Evolutionary conservation across 1,140 invertebrate species (phyloP).

Genomic region (Harlomillsia oculata): DNA sequence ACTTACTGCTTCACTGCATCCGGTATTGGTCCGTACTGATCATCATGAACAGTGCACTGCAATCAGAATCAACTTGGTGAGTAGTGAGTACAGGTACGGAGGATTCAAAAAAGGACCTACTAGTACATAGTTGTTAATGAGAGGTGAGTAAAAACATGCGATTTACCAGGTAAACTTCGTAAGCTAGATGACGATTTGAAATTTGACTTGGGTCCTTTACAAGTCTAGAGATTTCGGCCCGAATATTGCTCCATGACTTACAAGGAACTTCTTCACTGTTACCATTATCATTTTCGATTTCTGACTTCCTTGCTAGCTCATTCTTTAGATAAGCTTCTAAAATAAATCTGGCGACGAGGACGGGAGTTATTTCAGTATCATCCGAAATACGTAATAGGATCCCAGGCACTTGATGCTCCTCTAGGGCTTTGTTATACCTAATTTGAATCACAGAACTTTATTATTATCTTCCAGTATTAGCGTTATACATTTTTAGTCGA

Average conservation of each 20-base stretch:
- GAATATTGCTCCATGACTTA: slow-evolving; percentile 8
- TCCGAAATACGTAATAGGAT: slow-evolving; percentile 51
- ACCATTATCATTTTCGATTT: background rate
- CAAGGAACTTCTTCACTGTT: background rate
- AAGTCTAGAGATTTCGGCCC: slow-evolving; percentile 46
- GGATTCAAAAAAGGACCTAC: no score
- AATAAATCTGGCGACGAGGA: slow-evolving; percentile 54
- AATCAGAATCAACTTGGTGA: no score
- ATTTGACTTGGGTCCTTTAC: slow-evolving; percentile 63
- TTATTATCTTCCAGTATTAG: background rate
- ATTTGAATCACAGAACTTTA: background rate
- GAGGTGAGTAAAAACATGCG: no score
- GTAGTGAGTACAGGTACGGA: no score
- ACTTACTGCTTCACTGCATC: slow-evolving; percentile 62
- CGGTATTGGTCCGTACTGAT: slow-evolving; percentile 63
- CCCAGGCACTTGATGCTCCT: slow-evolving; percentile 40
- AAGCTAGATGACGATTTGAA: slow-evolving; percentile 57
- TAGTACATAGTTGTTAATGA: no score
- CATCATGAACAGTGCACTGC: slow-evolving; percentile 58
- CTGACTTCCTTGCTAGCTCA: background rate
- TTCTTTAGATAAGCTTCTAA: slow-evolving; percentile 48
- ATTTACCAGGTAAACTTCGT: slow-evolving; percentile 65
- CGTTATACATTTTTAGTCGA: background rate
- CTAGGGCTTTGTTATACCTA: slow-evolving; percentile 36
- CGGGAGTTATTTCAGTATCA: slow-evolving; percentile 49